These are phyloP conservation scores for Xerus rutilus DNA, from an alignment of 2,797 vertebrate genomes.

Conservation along the genomic window DNA sequence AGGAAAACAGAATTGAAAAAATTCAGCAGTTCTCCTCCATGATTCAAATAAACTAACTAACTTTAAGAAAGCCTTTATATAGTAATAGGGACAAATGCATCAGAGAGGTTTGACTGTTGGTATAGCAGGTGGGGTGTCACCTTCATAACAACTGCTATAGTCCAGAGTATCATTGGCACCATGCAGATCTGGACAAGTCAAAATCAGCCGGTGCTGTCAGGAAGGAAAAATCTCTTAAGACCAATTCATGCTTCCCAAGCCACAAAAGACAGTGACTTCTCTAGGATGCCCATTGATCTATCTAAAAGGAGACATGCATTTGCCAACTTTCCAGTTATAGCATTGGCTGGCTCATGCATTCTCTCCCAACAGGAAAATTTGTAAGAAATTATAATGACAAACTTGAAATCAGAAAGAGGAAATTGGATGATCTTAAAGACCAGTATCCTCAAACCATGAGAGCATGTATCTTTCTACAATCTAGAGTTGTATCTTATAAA, in stretches of 20 bases:
- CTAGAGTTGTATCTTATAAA: neutral
- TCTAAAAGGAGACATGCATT: neutral
- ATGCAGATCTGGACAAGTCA: neutral
- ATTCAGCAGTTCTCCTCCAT: neutral
- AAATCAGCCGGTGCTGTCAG: neutral
- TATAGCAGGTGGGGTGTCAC: neutral
- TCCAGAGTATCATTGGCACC: neutral
- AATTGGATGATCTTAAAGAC: neutral
- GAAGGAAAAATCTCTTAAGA: conserved; percentile 2
- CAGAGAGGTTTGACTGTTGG: neutral
- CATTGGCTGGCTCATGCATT: neutral
- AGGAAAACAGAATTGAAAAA: neutral
- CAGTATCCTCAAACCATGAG: neutral
- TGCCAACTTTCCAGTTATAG: neutral
- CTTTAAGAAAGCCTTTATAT: neutral
- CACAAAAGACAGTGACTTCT: neutral
- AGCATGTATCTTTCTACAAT: neutral
- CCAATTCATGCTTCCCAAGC: neutral
- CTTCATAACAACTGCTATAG: neutral
- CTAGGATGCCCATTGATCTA: neutral
- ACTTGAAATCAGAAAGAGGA: conserved; percentile 8
- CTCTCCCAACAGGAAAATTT: neutral
- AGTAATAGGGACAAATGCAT: neutral
- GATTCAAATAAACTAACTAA: neutral
- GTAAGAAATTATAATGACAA: neutral